phyloP scores from a whole-genome alignment of 2,888 invertebrate genomes.

The Tuta absoluta region DNA sequence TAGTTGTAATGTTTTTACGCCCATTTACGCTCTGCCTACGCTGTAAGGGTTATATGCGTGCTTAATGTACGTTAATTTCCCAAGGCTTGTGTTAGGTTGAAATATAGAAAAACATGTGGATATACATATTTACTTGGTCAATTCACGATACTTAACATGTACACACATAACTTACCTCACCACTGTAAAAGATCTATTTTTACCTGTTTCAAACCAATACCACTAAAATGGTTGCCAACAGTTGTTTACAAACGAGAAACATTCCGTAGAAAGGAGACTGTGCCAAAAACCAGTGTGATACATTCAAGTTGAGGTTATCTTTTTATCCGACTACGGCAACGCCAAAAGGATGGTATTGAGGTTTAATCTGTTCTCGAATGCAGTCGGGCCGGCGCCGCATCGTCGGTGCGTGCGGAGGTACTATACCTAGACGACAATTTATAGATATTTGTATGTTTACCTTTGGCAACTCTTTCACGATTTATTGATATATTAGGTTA shows the following conservation, averaged over 20 bases:
- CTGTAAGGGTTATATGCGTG: too few species aligned
- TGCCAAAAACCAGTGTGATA: slow-evolving; percentile 13
- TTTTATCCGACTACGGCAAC: background rate
- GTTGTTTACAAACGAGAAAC: background rate
- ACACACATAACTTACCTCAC: slow-evolving; percentile 23
- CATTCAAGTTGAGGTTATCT: slow-evolving; percentile 6
- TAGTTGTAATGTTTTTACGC: too few species aligned
- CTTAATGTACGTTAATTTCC: too few species aligned
- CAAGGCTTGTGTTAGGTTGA: too few species aligned
- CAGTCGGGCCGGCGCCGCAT: slow-evolving; percentile 31
- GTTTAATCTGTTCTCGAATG: slow-evolving; percentile 16
- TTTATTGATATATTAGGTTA: too few species aligned
- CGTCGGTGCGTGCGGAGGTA: slow-evolving; percentile 28
- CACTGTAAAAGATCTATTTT: background rate
- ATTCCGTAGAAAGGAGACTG: background rate
- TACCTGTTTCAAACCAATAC: slow-evolving; percentile 32
- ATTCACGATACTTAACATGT: too few species aligned
- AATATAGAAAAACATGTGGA: too few species aligned
- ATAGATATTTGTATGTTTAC: too few species aligned
- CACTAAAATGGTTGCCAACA: background rate
- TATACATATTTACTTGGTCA: too few species aligned
- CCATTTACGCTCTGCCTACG: too few species aligned
- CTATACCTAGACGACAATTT: too few species aligned
- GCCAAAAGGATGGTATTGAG: background rate
- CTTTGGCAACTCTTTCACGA: background rate